These are phyloP conservation scores for Sterna hirundo DNA, from an alignment of 2,113 vertebrate genomes.

Conservation along the genomic window DNA sequence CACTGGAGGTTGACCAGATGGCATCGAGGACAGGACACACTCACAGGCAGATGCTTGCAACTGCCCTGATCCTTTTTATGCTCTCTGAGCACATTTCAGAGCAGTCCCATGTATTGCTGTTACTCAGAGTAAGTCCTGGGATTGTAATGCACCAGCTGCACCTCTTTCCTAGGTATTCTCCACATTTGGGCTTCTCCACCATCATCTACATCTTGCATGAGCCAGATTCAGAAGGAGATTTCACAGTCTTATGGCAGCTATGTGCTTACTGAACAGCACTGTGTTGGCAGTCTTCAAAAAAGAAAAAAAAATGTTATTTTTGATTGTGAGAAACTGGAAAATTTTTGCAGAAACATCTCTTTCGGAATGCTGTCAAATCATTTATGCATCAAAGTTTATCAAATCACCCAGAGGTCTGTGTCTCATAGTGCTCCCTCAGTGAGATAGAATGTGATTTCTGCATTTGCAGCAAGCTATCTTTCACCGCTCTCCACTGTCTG, in stretches of 20 bases:
- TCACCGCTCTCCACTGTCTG: neutral
- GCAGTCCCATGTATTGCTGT: neutral
- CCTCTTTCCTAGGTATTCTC: neutral
- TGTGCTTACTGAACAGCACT: neutral
- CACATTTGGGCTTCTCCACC: neutral
- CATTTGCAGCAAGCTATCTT: neutral
- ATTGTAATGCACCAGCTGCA: neutral
- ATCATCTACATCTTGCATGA: neutral
- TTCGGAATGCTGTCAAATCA: neutral
- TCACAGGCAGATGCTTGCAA: neutral
- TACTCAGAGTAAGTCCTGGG: neutral
- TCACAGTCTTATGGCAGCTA: neutral
- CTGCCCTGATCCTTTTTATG: neutral
- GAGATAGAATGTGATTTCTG: neutral
- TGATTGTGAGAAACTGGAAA: neutral
- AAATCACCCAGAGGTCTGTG: neutral
- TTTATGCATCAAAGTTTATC: neutral
- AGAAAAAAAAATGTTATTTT: neutral
- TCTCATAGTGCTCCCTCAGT: neutral
- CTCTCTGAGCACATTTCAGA: neutral
- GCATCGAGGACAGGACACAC: neutral
- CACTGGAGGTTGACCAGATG: neutral
- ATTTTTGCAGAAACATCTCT: neutral
- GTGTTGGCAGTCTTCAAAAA: neutral
- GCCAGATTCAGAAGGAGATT: neutral